A percentile compares a stretch with the other conserved stretches of the same genome.
These are phyloP conservation scores for Tinamus guttatus DNA, from an alignment of 2,113 vertebrate species.

Conservation along the genomic window DNA sequence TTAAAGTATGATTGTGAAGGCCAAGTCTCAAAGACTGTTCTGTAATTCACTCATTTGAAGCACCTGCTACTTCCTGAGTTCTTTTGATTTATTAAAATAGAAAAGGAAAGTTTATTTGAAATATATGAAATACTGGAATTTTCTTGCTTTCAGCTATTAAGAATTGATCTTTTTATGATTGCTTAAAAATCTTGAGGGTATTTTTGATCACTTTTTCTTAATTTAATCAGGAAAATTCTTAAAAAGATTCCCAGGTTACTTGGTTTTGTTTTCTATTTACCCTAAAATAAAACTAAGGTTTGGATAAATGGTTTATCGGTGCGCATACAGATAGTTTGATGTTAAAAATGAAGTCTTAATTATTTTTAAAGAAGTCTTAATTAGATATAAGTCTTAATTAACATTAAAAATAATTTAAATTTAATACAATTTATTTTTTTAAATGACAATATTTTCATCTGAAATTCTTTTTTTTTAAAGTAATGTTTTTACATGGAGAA, in stretches of 20 bases:
- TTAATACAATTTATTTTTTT: no score
- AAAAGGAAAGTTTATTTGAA: not conserved
- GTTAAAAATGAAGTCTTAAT: not conserved
- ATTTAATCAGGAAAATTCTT: not conserved
- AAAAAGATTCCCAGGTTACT: not conserved
- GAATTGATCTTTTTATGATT: not conserved
- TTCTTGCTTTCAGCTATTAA: not conserved
- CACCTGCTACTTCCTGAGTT: not conserved
- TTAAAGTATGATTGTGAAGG: not conserved
- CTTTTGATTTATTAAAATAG: conserved; percentile 13
- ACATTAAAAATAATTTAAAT: no score
- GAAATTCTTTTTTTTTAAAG: not conserved
- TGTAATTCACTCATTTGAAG: not conserved
- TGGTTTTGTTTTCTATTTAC: not conserved
- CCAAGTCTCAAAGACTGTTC: not conserved
- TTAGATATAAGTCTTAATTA: no score
- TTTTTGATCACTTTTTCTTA: not conserved
- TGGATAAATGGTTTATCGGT: not conserved
- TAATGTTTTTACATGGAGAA: not conserved
- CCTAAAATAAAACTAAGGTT: not conserved
- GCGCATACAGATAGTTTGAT: not conserved
- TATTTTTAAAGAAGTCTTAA: not conserved
- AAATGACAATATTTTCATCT: not conserved
- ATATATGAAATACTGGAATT: not conserved
- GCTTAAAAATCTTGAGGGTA: not conserved